phyloP scores from a whole-genome alignment of 1,140 invertebrate genomes.

The Sogatella furcifera region DNA sequence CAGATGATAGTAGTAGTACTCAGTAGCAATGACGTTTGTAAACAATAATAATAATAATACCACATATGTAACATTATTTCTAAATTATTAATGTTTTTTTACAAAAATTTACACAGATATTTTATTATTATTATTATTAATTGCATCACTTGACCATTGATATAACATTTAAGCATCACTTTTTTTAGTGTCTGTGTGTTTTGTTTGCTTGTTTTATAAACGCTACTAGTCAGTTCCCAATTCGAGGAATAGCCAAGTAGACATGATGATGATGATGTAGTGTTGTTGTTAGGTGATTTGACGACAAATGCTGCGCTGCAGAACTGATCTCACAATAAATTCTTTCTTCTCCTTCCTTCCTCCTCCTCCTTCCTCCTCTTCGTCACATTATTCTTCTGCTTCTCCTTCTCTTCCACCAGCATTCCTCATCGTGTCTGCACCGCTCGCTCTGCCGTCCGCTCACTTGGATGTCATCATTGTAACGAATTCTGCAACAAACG shows the following conservation, averaged over 20 bases:
- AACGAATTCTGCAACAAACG: conserved; percentile 83
- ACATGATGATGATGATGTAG: too few relatives aligned
- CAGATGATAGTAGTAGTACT: too few relatives aligned
- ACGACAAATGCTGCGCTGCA: conserved; percentile 40
- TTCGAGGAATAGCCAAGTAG: too few relatives aligned
- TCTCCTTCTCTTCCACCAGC: too few relatives aligned
- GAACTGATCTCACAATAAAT: conserved; percentile 31
- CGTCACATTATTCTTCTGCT: too few relatives aligned
- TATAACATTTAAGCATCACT: conserved; percentile 25
- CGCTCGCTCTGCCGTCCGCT: conserved; percentile 24
- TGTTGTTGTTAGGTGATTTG: conserved; percentile 28
- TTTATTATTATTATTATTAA: conserved; percentile 22
- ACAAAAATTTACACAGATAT: conserved; percentile 31
- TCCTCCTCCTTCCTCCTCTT: too few relatives aligned
- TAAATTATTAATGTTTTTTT: conserved; percentile 30
- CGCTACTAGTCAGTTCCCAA: too few relatives aligned
- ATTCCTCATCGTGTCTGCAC: too few relatives aligned
- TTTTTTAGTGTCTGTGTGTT: conserved; percentile 22
- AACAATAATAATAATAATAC: conserved; percentile 9
- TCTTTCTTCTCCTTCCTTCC: conserved; percentile 19
- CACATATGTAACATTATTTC: conserved; percentile 14
- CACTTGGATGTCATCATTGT: conserved; percentile 99
- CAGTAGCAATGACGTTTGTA: too few relatives aligned
- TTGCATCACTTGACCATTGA: conserved; percentile 24
- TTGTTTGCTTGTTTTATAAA: conserved; percentile 24